phyloP scores from a whole-genome alignment of 2,113 vertebrate species.

The Eulemur rufifrons region DNA sequence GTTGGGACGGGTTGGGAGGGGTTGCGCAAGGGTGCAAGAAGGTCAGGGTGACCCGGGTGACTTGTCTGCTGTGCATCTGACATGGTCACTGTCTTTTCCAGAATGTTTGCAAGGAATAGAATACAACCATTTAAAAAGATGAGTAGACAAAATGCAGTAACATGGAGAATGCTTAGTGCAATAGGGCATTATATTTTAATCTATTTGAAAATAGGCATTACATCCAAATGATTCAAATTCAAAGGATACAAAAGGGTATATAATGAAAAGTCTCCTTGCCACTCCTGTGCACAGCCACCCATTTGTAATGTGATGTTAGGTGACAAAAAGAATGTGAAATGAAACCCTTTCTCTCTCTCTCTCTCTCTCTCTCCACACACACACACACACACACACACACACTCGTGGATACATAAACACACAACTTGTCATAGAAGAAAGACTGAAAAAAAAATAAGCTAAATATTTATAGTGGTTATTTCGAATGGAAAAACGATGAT shows the following conservation, averaged over 20 bases:
- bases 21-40: neutral
- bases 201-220: neutral
- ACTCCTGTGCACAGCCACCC: rapidly evolving
- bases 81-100: neutral
- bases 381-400: neutral
- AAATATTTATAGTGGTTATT: neutral
- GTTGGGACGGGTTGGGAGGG: neutral
- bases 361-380: rapidly evolving
- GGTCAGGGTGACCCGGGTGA: neutral
- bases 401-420: neutral
- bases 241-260: neutral
- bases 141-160: neutral
- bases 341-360: neutral
- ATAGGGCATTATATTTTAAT: neutral
- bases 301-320: neutral
- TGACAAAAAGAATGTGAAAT: neutral
- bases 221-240: neutral
- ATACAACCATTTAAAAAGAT: neutral
- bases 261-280: neutral
- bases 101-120: neutral
- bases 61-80: neutral
- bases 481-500: neutral
- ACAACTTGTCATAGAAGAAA: neutral
- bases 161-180: neutral
- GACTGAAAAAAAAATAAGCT: neutral